Percentiles rank a stretch among this genome's conserved stretches.
Conservation (phyloP, 2,113 vertebrate genomes). For the Dolichallabes microphthalmus region DNA sequence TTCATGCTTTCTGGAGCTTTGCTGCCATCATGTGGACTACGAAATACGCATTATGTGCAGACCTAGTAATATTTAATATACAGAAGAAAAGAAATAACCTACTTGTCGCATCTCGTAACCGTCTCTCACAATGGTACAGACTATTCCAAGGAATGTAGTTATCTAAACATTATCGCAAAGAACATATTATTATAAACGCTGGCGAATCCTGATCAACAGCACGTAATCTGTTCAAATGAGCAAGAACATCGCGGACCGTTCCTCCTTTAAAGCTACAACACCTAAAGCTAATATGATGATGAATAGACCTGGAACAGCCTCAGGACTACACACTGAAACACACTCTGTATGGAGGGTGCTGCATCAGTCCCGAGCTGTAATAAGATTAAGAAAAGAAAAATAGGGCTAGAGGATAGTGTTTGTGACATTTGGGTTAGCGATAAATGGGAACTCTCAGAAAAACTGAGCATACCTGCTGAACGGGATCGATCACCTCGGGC, state of each 20-base stretch:
- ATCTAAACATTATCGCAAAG: background rate
- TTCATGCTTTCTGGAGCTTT: slow-evolving; percentile 23
- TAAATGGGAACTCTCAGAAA: slow-evolving; percentile 34
- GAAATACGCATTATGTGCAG: background rate
- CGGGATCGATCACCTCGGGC: slow-evolving; percentile 44
- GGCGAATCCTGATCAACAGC: background rate
- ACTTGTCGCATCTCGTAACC: background rate
- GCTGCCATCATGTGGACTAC: slow-evolving; percentile 46
- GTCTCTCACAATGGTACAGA: background rate
- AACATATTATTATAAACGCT: background rate
- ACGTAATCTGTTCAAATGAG: background rate
- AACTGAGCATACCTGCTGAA: slow-evolving; percentile 45
- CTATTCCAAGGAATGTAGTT: background rate
- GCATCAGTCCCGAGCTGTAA: slow-evolving; percentile 33
- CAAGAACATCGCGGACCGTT: background rate
- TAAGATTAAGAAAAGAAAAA: slow-evolving; percentile 32
- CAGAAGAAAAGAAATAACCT: background rate
- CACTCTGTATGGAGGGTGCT: background rate
- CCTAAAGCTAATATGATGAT: slow-evolving; percentile 1
- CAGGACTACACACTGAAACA: slow-evolving; percentile 12
- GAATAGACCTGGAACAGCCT: background rate
- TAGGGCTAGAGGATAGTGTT: slow-evolving; percentile 26
- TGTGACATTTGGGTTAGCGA: slow-evolving; percentile 49
- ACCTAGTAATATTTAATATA: background rate
- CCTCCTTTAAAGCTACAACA: background rate